phyloP scores from a whole-genome alignment of 2,888 invertebrate genomes.

The Dermolepida albohirtum region DNA sequence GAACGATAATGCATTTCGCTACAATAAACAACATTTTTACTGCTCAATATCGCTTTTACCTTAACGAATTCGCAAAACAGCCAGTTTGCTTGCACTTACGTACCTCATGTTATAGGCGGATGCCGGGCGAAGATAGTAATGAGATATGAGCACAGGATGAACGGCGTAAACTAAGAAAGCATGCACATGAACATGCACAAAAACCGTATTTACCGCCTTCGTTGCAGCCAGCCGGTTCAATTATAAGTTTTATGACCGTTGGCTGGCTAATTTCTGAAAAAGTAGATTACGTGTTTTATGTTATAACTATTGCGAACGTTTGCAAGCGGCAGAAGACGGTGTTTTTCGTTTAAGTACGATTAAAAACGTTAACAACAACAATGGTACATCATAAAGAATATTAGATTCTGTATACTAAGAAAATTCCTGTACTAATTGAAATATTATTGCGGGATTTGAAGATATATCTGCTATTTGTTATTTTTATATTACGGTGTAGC shows the following conservation, averaged over 20 bases:
- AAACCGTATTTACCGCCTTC: slow-evolving; percentile 10
- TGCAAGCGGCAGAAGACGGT: no score
- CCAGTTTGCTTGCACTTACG: slow-evolving; percentile 9
- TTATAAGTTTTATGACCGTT: slow-evolving; percentile 26
- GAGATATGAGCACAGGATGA: neutral
- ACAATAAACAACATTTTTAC: slow-evolving; percentile 17
- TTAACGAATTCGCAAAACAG: neutral
- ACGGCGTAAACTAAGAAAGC: no score
- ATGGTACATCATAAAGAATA: no score
- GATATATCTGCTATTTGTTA: no score
- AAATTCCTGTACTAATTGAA: no score
- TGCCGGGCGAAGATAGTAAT: neutral
- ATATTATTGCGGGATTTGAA: no score
- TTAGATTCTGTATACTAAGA: no score
- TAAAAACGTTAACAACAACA: no score
- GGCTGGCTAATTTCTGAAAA: slow-evolving; percentile 5
- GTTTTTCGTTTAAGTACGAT: no score
- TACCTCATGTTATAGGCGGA: slow-evolving; percentile 5
- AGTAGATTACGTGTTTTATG: neutral
- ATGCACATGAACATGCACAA: neutral
- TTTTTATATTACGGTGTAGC: no score
- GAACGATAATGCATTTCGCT: slow-evolving; percentile 15
- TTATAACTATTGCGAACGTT: no score
- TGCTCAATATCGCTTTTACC: neutral
- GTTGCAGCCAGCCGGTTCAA: slow-evolving; percentile 23